phyloP scores from a whole-genome alignment of 2,888 invertebrate genomes.

The Eupithecia vulgata region DNA sequence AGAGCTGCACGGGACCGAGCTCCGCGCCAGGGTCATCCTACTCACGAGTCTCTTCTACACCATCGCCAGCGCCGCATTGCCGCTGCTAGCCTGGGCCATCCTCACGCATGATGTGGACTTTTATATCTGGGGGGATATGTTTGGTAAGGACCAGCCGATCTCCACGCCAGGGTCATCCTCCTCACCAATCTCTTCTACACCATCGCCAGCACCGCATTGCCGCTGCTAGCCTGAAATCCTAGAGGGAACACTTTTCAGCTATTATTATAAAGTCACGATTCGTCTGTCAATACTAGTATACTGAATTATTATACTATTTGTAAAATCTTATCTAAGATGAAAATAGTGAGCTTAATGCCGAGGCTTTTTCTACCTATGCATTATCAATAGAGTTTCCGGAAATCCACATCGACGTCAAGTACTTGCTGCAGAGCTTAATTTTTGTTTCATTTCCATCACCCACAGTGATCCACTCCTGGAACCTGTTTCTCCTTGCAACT shows the following conservation, averaged over 20 bases:
- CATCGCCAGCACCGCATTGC: slow-evolving; percentile 86
- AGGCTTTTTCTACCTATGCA: too few species aligned
- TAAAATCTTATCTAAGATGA: too few species aligned
- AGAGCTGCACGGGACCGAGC: slow-evolving; percentile 87
- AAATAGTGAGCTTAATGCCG: too few species aligned
- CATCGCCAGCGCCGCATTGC: slow-evolving; percentile 85
- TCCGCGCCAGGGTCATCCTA: slow-evolving; percentile 86
- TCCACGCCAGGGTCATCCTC: slow-evolving; percentile 83
- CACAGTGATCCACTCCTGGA: slow-evolving; percentile 85
- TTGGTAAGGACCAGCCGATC: slow-evolving; percentile 56
- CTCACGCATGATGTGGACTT: slow-evolving; percentile 85
- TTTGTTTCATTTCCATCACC: background rate
- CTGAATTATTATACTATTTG: too few species aligned
- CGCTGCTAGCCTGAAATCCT: slow-evolving; percentile 85
- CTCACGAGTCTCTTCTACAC: slow-evolving; percentile 87
- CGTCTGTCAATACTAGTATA: too few species aligned
- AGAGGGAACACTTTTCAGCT: too few species aligned
- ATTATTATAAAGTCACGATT: too few species aligned
- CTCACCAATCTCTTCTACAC: slow-evolving; percentile 87
- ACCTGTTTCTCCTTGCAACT: slow-evolving; percentile 83
- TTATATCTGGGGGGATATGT: slow-evolving; percentile 60
- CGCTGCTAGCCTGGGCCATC: slow-evolving; percentile 88
- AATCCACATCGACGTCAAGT: too few species aligned
- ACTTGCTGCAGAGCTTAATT: background rate
- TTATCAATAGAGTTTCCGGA: too few species aligned